phyloP scores from a whole-genome alignment of 2,888 invertebrate genomes.

The Tetragonula carbonaria region DNA sequence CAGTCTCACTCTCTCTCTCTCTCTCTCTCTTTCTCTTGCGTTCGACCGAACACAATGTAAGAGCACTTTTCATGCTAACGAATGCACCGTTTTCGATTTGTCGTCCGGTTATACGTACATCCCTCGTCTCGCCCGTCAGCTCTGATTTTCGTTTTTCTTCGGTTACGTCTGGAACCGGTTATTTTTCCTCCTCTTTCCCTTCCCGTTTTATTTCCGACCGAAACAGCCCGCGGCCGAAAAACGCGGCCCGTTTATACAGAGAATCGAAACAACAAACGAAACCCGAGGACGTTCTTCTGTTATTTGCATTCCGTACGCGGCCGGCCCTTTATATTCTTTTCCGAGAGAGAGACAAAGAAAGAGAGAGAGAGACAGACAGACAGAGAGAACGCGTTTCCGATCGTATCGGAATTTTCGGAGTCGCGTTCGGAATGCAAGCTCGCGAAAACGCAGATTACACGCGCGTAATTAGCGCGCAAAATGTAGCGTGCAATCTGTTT shows the following conservation, averaged over 20 bases:
- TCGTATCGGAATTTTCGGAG: constrained; percentile 22
- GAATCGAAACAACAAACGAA: constrained; percentile 6
- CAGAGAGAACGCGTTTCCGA: no score
- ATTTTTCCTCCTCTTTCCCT: background rate
- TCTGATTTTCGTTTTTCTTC: constrained; percentile 45
- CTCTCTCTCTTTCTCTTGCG: background rate
- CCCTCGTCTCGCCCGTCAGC: background rate
- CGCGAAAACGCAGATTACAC: background rate
- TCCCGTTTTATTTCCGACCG: no score
- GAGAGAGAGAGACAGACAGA: no score
- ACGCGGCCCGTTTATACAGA: background rate
- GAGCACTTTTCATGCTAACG: constrained; percentile 67
- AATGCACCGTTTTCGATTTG: constrained; percentile 50
- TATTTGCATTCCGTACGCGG: background rate
- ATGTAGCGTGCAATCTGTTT: constrained; percentile 11
- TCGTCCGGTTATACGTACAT: constrained; percentile 30
- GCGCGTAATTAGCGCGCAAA: constrained; percentile 30
- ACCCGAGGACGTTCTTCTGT: background rate
- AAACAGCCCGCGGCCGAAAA: background rate
- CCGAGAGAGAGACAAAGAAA: no score
- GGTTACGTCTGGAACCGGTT: background rate
- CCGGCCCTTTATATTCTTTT: background rate
- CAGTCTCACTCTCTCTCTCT: background rate
- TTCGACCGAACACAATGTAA: constrained; percentile 56
- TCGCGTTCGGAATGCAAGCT: background rate